phyloP scores from a whole-genome alignment of 1,140 invertebrate genomes.

The Hyphantria cunea region DNA sequence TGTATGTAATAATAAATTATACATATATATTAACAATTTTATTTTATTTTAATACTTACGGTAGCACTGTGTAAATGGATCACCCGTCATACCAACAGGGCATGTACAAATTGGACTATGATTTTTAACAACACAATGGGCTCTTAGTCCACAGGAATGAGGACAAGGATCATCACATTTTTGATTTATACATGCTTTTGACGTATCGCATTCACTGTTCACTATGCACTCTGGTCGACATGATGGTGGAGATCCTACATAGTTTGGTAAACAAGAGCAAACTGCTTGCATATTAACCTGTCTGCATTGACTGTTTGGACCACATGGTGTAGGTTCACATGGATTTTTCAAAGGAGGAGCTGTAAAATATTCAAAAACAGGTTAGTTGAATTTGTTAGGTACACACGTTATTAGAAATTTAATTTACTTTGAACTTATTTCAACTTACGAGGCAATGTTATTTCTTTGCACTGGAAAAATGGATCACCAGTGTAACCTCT shows the following conservation, averaged over 20 bases:
- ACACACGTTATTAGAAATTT: neutral
- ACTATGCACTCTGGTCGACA: constrained; percentile 90
- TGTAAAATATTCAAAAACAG: constrained; percentile 41
- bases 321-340: constrained; percentile 89
- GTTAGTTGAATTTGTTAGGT: too few relatives aligned
- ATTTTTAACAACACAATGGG: constrained; percentile 87
- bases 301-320: constrained; percentile 89
- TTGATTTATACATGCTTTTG: constrained; percentile 88
- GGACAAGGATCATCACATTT: constrained; percentile 91
- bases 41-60: constrained; percentile 54
- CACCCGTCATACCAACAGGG: constrained; percentile 87
- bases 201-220: constrained; percentile 87
- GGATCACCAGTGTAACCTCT: constrained; percentile 89
- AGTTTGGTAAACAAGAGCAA: constrained; percentile 88
- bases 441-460: constrained; percentile 80
- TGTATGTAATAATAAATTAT: too few relatives aligned
- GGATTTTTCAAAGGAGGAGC: constrained; percentile 84
- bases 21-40: neutral
- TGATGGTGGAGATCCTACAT: constrained; percentile 87
- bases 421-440: too few relatives aligned
- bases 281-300: constrained; percentile 87
- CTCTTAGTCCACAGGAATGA: constrained; percentile 88
- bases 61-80: constrained; percentile 85
- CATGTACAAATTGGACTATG: constrained; percentile 88
- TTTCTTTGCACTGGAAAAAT: constrained; percentile 88